phyloP scores from a whole-genome alignment of 2,888 invertebrate species.

The Acrocyrtus sp. region DNA sequence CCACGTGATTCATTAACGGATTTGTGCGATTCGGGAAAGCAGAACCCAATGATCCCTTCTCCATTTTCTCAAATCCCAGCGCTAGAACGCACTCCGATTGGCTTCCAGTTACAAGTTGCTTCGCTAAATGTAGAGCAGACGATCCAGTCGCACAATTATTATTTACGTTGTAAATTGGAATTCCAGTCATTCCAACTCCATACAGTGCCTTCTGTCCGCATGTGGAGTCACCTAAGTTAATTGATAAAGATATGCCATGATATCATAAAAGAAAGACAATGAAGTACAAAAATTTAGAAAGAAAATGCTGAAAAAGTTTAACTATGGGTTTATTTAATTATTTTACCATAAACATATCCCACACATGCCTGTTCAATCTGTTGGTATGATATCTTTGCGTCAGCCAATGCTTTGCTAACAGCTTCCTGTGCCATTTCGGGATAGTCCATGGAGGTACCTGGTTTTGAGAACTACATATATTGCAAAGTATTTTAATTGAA shows the following conservation, averaged over 20 bases:
- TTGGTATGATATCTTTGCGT: constrained; percentile 80
- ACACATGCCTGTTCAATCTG: constrained; percentile 90
- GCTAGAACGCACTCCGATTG: constrained; percentile 89
- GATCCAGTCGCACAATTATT: constrained; percentile 99
- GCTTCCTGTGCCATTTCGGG: constrained; percentile 96
- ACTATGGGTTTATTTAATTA: not conserved
- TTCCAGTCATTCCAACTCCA: constrained; percentile 94
- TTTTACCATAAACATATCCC: constrained; percentile 87
- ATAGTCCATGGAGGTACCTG: constrained; percentile 87
- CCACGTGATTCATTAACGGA: constrained; percentile 89
- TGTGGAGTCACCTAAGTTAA: constrained; percentile 88
- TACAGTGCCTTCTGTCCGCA: constrained; percentile 95
- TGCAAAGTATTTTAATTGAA: not conserved
- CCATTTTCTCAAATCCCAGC: constrained; percentile 98
- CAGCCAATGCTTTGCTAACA: constrained; percentile 84
- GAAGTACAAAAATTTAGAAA: not conserved
- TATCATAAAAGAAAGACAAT: not conserved
- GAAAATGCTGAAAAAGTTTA: not conserved
- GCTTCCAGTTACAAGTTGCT: constrained; percentile 92
- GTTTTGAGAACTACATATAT: constrained; percentile 84
- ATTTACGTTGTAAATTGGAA: constrained; percentile 97
- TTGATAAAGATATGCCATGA: not conserved
- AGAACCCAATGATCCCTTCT: constrained; percentile 81
- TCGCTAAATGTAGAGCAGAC: constrained; percentile 88
- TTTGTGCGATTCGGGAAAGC: constrained; percentile 84